These are phyloP conservation scores for Saimiri boliviensis DNA, from an alignment of 2,113 vertebrate genomes.

Conservation along the genomic window DNA sequence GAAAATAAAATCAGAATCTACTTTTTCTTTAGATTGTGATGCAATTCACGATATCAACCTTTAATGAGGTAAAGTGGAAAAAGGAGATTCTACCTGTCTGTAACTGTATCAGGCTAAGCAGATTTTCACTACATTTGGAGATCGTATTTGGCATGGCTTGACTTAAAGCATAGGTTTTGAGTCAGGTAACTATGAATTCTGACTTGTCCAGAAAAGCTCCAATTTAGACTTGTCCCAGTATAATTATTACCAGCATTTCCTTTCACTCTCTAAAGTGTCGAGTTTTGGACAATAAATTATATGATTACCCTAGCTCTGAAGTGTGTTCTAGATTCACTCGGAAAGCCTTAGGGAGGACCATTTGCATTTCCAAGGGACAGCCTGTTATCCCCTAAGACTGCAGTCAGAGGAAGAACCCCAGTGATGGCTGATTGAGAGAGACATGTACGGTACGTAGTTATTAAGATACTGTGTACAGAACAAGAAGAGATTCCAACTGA, in stretches of 20 bases:
- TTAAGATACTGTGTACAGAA: not conserved
- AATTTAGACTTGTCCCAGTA: not conserved
- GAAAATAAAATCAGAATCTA: not conserved
- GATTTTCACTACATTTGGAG: not conserved
- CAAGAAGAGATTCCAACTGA: not conserved
- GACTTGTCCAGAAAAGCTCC: not conserved
- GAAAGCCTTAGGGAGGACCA: not conserved
- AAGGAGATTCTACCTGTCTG: not conserved
- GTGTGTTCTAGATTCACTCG: not conserved
- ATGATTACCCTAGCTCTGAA: not conserved
- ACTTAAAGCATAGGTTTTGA: not conserved
- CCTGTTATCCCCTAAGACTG: no score
- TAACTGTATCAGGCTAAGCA: not conserved
- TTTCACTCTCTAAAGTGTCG: not conserved
- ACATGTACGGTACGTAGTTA: accelerated
- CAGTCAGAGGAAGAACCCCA: not conserved
- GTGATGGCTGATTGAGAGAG: not conserved
- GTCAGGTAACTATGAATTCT: not conserved
- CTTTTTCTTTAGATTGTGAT: not conserved
- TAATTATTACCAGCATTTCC: not conserved
- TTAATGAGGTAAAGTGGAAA: not conserved
- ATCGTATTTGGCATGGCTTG: not conserved
- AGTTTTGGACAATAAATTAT: not conserved
- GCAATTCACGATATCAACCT: no score
- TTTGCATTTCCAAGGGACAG: not conserved